phyloP scores from a whole-genome alignment of 2,113 vertebrate genomes.

The Cervus canadensis region DNA sequence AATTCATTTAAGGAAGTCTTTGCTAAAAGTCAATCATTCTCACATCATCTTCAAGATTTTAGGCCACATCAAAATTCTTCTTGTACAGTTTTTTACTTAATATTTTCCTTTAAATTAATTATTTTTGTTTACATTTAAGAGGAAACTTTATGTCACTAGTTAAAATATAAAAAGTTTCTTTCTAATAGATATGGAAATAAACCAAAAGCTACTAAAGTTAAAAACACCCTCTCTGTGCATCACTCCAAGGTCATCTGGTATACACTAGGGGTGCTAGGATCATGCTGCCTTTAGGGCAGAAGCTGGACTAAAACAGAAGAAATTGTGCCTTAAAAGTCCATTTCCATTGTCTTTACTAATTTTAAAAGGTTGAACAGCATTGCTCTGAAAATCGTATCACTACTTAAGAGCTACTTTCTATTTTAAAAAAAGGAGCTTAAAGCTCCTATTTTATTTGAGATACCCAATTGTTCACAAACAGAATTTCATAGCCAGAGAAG shows the following conservation, averaged over 20 bases:
- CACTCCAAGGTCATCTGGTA: neutral
- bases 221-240: slow-evolving; percentile 4
- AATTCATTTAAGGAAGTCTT: slow-evolving; percentile 26
- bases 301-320: neutral
- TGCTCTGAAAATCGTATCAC: neutral
- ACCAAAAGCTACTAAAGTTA: neutral
- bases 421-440: neutral
- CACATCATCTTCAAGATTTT: neutral
- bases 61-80: slow-evolving; percentile 2
- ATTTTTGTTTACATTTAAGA: slow-evolving; percentile 7
- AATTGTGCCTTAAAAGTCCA: neutral
- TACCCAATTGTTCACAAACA: slow-evolving; percentile 34
- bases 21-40: slow-evolving; percentile 4
- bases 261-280: neutral
- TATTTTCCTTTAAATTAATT: slow-evolving; percentile 22
- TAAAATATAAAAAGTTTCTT: slow-evolving; percentile 5
- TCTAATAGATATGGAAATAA: slow-evolving; percentile 6
- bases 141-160: neutral
- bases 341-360: neutral
- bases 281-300: neutral
- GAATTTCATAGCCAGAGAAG: slow-evolving; percentile 18
- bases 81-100: slow-evolving; percentile 4
- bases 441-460: neutral
- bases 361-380: slow-evolving; percentile 13
- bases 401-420: neutral